Percentiles rank a stretch among this genome's conserved stretches.
These are phyloP conservation scores for Drosophila serrata DNA, from an alignment of 1,140 invertebrate species.

Conservation along the genomic window DNA sequence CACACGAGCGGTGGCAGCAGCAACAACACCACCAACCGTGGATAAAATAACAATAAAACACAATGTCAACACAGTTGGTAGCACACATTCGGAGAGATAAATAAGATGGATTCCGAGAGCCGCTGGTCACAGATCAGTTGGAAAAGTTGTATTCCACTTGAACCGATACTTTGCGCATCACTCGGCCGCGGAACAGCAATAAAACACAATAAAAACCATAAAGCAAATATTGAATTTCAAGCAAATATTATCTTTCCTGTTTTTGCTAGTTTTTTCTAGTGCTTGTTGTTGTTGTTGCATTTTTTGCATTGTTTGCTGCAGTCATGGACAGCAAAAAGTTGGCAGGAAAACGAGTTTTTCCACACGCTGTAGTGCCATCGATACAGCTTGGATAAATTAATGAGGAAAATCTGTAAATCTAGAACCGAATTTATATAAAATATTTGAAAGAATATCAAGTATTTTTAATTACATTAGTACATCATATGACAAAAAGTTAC, in stretches of 20 bases:
- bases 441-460: neutral
- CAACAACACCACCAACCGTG: constrained; percentile 22
- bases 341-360: constrained; percentile 33
- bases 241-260: constrained; percentile 65
- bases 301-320: constrained; percentile 28
- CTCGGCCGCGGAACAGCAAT: constrained; percentile 17
- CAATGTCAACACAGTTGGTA: constrained; percentile 66
- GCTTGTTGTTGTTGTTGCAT: constrained; percentile 13
- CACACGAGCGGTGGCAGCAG: constrained; percentile 54
- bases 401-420: neutral
- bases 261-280: constrained; percentile 29
- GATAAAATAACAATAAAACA: constrained; percentile 19
- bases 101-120: constrained; percentile 8
- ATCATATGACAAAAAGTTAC: too few relatives aligned
- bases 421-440: neutral
- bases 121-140: constrained; percentile 43
- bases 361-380: neutral
- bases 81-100: constrained; percentile 13
- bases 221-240: constrained; percentile 66
- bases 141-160: constrained; percentile 22
- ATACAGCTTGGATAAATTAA: neutral
- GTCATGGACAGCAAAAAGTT: constrained; percentile 15
- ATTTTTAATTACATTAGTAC: too few relatives aligned
- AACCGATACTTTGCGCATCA: constrained; percentile 30
- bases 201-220: constrained; percentile 19